Evolutionary conservation across 2,888 invertebrate species (phyloP).

Genomic region (Trachelus iudaicus): DNA sequence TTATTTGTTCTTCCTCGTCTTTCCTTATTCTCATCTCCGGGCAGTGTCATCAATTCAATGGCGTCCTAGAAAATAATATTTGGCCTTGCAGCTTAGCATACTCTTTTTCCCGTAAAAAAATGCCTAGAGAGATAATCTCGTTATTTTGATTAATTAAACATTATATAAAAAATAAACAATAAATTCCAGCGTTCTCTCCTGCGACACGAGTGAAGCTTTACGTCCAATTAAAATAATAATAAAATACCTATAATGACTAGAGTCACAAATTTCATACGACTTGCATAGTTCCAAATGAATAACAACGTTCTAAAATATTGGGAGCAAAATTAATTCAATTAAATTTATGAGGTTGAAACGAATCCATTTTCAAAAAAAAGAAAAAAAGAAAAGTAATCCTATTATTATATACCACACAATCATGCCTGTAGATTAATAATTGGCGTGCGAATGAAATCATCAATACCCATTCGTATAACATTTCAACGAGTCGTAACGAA

Average conservation of each 20-base stretch:
- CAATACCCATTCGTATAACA: not conserved
- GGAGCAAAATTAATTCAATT: not conserved
- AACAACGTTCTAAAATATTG: not conserved
- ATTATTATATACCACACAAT: not conserved
- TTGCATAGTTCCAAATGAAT: not conserved
- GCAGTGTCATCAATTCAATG: not conserved
- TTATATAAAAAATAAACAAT: not conserved
- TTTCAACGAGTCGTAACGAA: not conserved
- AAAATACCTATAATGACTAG: not conserved
- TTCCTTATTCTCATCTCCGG: not conserved
- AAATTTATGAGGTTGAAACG: not conserved
- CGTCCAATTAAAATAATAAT: not conserved
- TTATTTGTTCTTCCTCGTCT: not conserved
- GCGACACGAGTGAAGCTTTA: not conserved
- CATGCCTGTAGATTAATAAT: not conserved
- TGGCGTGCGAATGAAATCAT: not conserved
- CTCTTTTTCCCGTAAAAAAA: not conserved
- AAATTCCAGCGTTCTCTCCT: not conserved
- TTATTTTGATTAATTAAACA: not conserved
- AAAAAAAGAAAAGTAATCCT: not conserved
- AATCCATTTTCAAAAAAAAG: not conserved
- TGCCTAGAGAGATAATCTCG: not conserved
- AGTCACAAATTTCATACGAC: not conserved
- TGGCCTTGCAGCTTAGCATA: not conserved
- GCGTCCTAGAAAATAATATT: not conserved